Conservation (phyloP, 2,113 vertebrate genomes). For the Tringa solitaria region DNA sequence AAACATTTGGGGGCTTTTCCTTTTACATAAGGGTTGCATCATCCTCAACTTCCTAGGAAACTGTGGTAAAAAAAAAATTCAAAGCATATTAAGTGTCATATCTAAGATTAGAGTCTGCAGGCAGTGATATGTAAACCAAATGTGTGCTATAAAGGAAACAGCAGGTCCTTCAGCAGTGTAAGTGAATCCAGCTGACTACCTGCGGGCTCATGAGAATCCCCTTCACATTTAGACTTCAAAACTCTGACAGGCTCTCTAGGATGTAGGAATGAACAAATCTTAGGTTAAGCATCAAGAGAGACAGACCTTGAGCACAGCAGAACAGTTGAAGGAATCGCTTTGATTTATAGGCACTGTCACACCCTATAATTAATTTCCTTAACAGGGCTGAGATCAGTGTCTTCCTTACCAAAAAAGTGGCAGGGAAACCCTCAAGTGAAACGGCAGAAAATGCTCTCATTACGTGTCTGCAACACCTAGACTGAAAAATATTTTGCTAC, state of each 20-base stretch:
- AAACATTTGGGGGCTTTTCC: background rate
- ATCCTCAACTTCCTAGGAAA: background rate
- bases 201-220: background rate
- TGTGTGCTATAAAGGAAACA: background rate
- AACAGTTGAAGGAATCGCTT: background rate
- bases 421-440: background rate
- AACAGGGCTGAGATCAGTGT: background rate
- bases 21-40: background rate
- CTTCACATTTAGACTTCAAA: background rate
- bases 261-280: background rate
- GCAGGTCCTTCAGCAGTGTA: background rate
- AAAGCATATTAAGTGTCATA: background rate
- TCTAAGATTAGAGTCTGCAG: slow-evolving; percentile 18
- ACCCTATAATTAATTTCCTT: background rate
- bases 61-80: background rate
- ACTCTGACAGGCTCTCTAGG: background rate
- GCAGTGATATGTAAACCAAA: background rate
- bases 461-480: background rate
- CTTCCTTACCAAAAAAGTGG: background rate
- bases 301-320: background rate
- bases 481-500: background rate
- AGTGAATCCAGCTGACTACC: background rate
- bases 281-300: background rate
- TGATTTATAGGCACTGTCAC: background rate
- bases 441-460: background rate